These are phyloP conservation scores for Papilio dardanus DNA, from an alignment of 1,140 invertebrate species.

Conservation along the genomic window DNA sequence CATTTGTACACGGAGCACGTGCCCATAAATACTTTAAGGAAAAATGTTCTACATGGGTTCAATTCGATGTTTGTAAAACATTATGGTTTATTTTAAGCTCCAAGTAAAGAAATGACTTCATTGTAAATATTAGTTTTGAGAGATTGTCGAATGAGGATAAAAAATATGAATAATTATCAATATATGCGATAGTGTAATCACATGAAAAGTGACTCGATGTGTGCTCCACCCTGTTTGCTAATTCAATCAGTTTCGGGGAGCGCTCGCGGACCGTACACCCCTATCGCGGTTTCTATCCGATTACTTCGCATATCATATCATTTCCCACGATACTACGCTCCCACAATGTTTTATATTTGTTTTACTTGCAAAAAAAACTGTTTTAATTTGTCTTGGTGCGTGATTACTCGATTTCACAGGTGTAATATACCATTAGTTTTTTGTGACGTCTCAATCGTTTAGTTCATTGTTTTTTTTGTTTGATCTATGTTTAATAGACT, in stretches of 20 bases:
- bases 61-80: not conserved
- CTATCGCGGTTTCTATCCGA: not conserved
- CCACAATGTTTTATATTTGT: not conserved
- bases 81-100: too few relatives aligned
- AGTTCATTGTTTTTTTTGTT: too few relatives aligned
- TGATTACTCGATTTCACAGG: not conserved
- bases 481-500: too few relatives aligned
- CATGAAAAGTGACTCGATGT: not conserved
- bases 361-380: not conserved
- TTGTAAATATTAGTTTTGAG: not conserved
- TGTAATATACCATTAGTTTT: too few relatives aligned
- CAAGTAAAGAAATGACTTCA: not conserved
- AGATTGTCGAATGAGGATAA: not conserved
- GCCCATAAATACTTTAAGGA: not conserved
- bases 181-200: not conserved
- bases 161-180: not conserved
- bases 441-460: too few relatives aligned
- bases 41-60: too few relatives aligned
- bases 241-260: constrained; percentile 10
- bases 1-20: not conserved
- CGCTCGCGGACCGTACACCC: not conserved
- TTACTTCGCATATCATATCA: not conserved
- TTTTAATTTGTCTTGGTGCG: not conserved
- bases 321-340: constrained; percentile 7
- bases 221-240: not conserved